phyloP scores from a whole-genome alignment of 2,797 vertebrate genomes.

The Babyrousa celebensis region DNA sequence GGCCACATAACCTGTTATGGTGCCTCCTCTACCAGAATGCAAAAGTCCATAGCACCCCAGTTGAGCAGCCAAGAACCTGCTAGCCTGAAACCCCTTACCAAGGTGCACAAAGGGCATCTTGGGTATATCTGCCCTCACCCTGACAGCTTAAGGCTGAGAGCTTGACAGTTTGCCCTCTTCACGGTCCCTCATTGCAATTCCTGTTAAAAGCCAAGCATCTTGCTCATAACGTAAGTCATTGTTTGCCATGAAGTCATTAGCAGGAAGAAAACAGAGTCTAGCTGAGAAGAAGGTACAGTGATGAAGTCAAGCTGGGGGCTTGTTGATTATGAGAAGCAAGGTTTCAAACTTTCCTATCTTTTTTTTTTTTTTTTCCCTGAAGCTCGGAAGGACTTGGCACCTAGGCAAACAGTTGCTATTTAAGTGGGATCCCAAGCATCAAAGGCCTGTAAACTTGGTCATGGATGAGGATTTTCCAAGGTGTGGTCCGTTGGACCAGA shows the following conservation, averaged over 20 bases:
- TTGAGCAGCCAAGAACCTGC: neutral
- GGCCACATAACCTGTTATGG: neutral
- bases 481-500: neutral
- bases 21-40: neutral
- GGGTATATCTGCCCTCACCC: neutral
- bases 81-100: constrained; percentile 9
- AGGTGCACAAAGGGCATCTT: neutral
- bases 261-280: constrained; percentile 12
- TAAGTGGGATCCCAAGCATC: constrained; percentile 61
- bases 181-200: neutral
- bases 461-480: constrained; percentile 13
- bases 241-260: constrained; percentile 52
- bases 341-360: constrained; percentile 8
- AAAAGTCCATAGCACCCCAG: neutral
- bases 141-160: neutral
- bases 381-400: constrained; percentile 35
- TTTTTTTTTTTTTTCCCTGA: constrained; percentile 23
- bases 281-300: constrained; percentile 32
- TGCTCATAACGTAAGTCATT: constrained; percentile 49
- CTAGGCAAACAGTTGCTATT: constrained; percentile 46
- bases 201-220: constrained; percentile 34
- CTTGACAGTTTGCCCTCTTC: neutral
- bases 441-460: constrained; percentile 47
- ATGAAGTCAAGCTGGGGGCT: constrained; percentile 47
- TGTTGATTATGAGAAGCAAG: constrained; percentile 36